Conservation (phyloP, 2,113 vertebrate genomes). For the Oncorhynchus clarkii region DNA sequence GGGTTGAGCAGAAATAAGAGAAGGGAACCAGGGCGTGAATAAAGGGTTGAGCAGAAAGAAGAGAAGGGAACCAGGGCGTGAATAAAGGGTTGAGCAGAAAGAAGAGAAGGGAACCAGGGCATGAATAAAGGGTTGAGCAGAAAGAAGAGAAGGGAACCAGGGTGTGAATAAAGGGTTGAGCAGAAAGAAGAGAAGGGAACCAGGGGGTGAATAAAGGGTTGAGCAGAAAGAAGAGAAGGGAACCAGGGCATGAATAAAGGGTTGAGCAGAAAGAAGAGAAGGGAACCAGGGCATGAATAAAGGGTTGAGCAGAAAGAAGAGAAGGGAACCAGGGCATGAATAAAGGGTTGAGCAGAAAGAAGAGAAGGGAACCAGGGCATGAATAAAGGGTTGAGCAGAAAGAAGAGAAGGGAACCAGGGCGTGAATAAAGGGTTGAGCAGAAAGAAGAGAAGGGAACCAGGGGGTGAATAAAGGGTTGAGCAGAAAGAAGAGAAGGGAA, state of each 20-base stretch:
- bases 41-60: not conserved
- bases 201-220: not conserved
- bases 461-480: not conserved
- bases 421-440: not conserved
- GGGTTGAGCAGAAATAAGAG: no score
- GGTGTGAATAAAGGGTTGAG: not conserved
- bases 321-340: not conserved
- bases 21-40: not conserved
- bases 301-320: not conserved
- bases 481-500: conserved; percentile 5
- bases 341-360: not conserved
- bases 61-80: conserved; percentile 1
- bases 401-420: conserved; percentile 2
- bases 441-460: conserved; percentile 2
- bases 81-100: not conserved
- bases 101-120: conserved; percentile 1
- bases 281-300: not conserved
- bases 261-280: not conserved
- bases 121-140: no score
- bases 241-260: not conserved
- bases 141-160: conserved; percentile 2
- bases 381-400: not conserved
- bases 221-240: conserved; percentile 5
- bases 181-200: conserved; percentile 5
- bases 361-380: not conserved